A percentile compares a stretch with the other conserved stretches of the same genome.
Conservation (phyloP, 2,113 vertebrate species). For the Salvator merianae region DNA sequence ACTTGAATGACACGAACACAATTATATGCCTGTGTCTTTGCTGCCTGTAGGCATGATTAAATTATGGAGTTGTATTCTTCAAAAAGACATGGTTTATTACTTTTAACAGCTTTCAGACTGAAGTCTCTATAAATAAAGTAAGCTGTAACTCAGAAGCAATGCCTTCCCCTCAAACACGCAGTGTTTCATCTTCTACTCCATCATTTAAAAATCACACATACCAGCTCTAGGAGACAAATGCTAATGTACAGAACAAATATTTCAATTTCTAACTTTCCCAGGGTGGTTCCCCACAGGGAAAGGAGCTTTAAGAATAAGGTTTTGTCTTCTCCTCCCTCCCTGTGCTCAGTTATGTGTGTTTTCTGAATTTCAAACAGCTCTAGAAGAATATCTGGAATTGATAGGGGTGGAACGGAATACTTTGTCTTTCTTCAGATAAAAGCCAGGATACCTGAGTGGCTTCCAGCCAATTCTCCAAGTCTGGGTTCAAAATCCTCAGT, state of each 20-base stretch:
- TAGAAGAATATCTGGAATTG: neutral
- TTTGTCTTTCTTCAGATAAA: neutral
- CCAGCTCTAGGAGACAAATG: constrained; percentile 24
- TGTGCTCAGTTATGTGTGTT: neutral
- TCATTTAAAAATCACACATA: constrained; percentile 29
- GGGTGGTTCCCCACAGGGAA: neutral
- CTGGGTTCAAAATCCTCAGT: neutral
- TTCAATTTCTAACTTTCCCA: constrained; percentile 32
- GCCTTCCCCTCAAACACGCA: neutral
- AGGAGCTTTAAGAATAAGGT: neutral
- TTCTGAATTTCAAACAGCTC: neutral
- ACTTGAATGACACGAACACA: constrained; percentile 65
- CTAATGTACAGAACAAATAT: neutral
- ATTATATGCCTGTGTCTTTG: constrained; percentile 63
- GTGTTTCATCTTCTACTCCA: constrained; percentile 30
- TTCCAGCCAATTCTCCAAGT: too few relatives aligned
- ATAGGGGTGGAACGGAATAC: too few relatives aligned
- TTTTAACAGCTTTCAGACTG: constrained; percentile 66
- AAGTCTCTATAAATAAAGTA: constrained; percentile 60
- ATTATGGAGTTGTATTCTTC: constrained; percentile 64
- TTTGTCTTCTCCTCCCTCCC: neutral
- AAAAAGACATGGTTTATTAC: constrained; percentile 64
- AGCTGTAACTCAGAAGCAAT: constrained; percentile 47
- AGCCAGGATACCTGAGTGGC: neutral
- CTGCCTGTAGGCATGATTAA: constrained; percentile 69